These are phyloP conservation scores for Oreochromis grahami DNA, from an alignment of 2,797 vertebrate genomes.

Conservation along the genomic window DNA sequence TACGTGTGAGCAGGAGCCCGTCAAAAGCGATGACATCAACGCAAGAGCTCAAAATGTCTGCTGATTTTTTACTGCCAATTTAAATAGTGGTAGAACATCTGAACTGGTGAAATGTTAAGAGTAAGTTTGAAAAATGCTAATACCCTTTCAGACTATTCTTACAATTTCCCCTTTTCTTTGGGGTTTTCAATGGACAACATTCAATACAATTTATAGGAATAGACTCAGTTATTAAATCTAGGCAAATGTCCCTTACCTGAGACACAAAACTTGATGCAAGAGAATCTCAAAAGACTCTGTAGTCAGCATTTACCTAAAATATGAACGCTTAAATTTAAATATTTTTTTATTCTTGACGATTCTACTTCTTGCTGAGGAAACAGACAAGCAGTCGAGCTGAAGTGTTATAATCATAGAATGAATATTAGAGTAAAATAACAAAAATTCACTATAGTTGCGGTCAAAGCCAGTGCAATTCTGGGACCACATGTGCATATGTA, in stretches of 20 bases:
- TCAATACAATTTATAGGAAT: background rate
- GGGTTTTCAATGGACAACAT: background rate
- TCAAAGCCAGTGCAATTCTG: background rate
- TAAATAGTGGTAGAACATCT: background rate
- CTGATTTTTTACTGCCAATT: constrained; percentile 1
- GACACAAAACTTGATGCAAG: background rate
- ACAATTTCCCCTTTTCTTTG: background rate
- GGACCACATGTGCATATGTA: background rate
- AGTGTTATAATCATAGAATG: background rate
- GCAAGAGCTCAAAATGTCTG: constrained; percentile 6
- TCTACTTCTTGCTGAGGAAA: background rate
- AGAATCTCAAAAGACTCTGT: background rate
- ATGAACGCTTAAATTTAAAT: background rate
- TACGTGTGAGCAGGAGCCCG: constrained; percentile 11
- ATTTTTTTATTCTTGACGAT: background rate
- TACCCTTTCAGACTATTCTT: background rate
- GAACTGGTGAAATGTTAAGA: background rate
- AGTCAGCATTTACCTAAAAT: background rate
- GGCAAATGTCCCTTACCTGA: background rate
- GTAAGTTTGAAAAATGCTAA: background rate
- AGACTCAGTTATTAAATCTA: background rate
- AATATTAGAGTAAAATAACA: background rate
- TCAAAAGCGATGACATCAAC: constrained; percentile 32
- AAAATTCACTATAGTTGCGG: background rate
- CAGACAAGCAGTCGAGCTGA: background rate